These are phyloP conservation scores for Cremastinae sp. DNA, from an alignment of 2,888 invertebrate species.

Conservation along the genomic window DNA sequence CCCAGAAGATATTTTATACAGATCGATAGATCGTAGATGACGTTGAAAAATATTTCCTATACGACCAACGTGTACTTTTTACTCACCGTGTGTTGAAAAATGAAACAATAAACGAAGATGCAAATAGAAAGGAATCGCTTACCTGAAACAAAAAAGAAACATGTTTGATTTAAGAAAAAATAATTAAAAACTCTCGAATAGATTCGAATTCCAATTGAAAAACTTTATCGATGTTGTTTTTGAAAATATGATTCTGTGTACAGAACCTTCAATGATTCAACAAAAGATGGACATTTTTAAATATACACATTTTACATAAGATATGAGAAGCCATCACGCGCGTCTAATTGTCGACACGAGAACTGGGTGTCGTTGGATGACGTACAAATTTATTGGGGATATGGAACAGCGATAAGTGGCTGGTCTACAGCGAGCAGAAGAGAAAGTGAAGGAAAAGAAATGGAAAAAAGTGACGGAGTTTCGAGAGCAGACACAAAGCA, in stretches of 20 bases:
- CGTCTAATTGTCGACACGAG: slow-evolving; percentile 42
- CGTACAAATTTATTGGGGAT: background rate
- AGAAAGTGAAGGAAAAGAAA: slow-evolving; percentile 13
- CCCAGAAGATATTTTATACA: background rate
- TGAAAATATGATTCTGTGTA: background rate
- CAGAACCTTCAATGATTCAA: background rate
- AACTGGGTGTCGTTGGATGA: slow-evolving; percentile 29
- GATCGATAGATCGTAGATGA: background rate
- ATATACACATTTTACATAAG: slow-evolving; percentile 4
- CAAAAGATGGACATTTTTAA: no score
- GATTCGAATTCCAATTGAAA: background rate
- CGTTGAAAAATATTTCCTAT: background rate
- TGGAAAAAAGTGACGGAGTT: slow-evolving; percentile 16
- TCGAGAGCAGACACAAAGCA: slow-evolving; percentile 42
- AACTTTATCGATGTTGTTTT: no score
- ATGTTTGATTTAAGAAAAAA: slow-evolving; percentile 54
- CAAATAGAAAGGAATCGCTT: slow-evolving; percentile 62
- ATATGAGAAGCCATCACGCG: slow-evolving; percentile 32
- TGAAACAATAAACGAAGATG: background rate
- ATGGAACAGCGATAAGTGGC: no score
- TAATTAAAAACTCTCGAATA: background rate
- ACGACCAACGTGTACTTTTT: background rate
- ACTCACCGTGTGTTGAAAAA: slow-evolving; percentile 21
- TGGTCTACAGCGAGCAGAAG: background rate
- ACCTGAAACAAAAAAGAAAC: slow-evolving; percentile 69